Conservation (phyloP, 2,888 invertebrate species). For the Sympetrum striolatum region DNA sequence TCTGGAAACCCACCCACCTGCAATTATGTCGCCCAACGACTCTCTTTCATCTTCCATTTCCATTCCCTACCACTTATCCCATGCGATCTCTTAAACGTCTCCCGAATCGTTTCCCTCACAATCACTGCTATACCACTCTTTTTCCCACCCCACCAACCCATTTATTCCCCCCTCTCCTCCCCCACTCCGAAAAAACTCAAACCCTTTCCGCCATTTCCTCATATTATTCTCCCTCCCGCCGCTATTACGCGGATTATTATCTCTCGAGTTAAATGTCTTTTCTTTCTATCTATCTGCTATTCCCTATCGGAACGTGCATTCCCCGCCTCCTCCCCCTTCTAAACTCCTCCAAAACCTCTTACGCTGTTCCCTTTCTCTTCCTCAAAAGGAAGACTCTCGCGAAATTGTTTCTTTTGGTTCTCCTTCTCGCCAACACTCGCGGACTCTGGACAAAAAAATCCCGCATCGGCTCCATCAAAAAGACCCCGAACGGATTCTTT, state of each 20-base stretch:
- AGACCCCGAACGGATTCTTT: background rate
- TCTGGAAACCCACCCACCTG: background rate
- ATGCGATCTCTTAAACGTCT: slow-evolving; percentile 18
- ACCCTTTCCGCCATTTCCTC: background rate
- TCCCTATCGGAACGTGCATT: background rate
- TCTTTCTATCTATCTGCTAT: background rate
- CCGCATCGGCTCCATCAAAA: background rate
- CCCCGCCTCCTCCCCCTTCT: background rate
- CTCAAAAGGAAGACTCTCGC: background rate
- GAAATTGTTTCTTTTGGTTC: background rate
- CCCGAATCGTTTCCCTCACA: background rate
- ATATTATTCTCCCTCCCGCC: background rate
- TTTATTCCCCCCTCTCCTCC: background rate
- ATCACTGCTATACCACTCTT: background rate
- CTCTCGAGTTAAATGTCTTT: background rate
- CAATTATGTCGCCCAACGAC: slow-evolving; percentile 37
- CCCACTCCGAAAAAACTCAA: background rate
- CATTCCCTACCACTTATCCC: slow-evolving; percentile 30
- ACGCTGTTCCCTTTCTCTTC: background rate
- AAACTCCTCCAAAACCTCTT: background rate
- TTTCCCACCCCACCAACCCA: background rate
- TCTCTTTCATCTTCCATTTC: slow-evolving; percentile 40
- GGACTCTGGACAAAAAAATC: background rate
- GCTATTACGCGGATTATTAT: background rate
- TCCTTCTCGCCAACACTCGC: background rate